Base-by-base conservation (phyloP, 2,797 vertebrate genomes). In the Macropodus opercularis region DNA sequence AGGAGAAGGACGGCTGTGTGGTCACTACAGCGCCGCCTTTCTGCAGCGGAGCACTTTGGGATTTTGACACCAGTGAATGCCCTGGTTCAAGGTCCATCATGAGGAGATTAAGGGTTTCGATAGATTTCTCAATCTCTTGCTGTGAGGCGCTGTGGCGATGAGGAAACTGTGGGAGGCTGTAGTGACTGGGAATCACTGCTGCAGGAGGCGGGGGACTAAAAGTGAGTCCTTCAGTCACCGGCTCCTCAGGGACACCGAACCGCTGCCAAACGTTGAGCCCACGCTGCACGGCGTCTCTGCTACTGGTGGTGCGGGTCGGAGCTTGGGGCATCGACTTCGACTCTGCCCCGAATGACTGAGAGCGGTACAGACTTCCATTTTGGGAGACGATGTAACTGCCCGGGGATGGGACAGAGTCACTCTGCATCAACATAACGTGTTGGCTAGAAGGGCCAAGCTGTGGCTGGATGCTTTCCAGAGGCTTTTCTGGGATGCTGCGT, bases 241-340 rank as follows among this genome's bases (percentile, higher is more conserved):
- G 92, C 55, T 93, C 92, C 48, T 93, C 92, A 0, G 93, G 87
- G 19, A 93, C 91, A 3, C 93, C 93, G 23, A 95, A 98, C 36
- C 91, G 94, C 65, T 98, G 98, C 98, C 98, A 99, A 31, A 96
- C 94, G 35, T 94, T 97, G 54, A 99, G 91, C 4, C 97, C 96
- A 15, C 97, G 93, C 85, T 99, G 98, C 42, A 99, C 97, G 0
- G 98, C 98, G 18, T 99, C 96, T 23, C 95, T 90, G 86, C 98
- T 99, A 77, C 98, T 99, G 43, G 93, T 96, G 39, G 96, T 95
- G 24, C 98, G 94, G 31, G 93, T 58, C 0, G 98, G 98, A 36
- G 98, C 96, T 75, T 77, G 93, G 11, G 98, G 98, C 91, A 93
- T 88, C 31, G 91, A 79, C 1, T 92, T 60, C 2, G 63, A 42